Conservation (phyloP, 2,113 vertebrate genomes). For the Eonycteris spelaea region DNA sequence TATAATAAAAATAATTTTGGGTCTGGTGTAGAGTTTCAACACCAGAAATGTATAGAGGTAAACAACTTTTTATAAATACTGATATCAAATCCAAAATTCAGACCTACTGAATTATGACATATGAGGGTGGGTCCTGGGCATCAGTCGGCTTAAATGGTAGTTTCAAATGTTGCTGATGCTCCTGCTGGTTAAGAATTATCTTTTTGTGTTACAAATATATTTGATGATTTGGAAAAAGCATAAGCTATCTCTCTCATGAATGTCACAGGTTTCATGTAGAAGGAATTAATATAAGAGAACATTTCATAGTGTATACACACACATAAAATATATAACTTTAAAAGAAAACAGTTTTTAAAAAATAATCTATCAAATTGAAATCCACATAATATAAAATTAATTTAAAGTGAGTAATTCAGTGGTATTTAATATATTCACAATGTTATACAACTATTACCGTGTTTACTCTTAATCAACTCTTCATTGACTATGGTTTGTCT, state of each 20-base stretch:
- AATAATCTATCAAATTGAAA: not conserved
- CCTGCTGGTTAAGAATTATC: not conserved
- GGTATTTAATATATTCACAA: not conserved
- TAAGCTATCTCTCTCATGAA: not conserved
- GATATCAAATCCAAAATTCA: not conserved
- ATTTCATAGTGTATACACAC: not conserved
- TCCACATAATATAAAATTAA: not conserved
- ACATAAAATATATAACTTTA: not conserved
- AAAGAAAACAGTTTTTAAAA: not conserved
- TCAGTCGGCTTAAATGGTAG: not conserved
- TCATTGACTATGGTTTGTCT: not conserved
- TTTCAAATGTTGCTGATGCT: not conserved
- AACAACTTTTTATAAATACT: not conserved
- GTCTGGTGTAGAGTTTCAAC: not conserved
- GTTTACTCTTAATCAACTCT: not conserved
- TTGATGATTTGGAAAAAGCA: not conserved
- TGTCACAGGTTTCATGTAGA: not conserved
- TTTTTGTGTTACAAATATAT: not conserved
- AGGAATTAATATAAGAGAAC: not conserved
- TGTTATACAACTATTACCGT: not conserved
- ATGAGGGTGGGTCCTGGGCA: accelerated
- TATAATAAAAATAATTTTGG: not conserved
- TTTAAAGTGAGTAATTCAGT: not conserved
- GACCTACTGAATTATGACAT: not conserved
- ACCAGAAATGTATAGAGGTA: not conserved